Percentiles rank a stretch among this genome's conserved stretches.
phyloP scores from a whole-genome alignment of 1,140 invertebrate genomes.

The Drosophila varians region DNA sequence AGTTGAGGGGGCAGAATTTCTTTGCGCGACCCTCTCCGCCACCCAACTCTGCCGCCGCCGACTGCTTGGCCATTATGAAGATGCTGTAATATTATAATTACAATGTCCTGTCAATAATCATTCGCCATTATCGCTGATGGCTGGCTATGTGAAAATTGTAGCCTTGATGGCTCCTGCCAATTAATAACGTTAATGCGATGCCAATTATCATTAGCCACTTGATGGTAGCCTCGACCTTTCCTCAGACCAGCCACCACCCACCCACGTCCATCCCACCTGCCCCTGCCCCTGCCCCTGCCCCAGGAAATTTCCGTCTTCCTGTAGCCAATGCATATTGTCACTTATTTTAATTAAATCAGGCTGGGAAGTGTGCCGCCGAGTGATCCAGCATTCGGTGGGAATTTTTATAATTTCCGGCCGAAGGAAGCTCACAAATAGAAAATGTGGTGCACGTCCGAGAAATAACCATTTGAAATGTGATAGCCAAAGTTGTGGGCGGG shows the following conservation, averaged over 20 bases:
- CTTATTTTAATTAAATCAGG: conserved; percentile 76
- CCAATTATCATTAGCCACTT: conserved; percentile 76
- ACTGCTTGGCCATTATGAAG: conserved; percentile 11
- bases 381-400: conserved; percentile 21
- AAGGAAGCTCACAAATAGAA: conserved; percentile 67
- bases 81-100: conserved; percentile 55
- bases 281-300: neutral
- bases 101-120: conserved; percentile 49
- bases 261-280: no score
- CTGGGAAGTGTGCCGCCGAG: conserved; percentile 21
- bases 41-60: neutral
- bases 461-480: conserved; percentile 65
- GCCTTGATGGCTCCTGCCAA: conserved; percentile 42
- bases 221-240: conserved; percentile 16
- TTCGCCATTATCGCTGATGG: conserved; percentile 50
- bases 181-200: conserved; percentile 78
- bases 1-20: neutral
- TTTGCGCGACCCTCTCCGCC: conserved; percentile 1
- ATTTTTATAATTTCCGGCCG: conserved; percentile 70
- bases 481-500: conserved; percentile 38
- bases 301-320: neutral
- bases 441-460: conserved; percentile 34
- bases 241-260: neutral
- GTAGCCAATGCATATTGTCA: conserved; percentile 49
- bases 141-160: conserved; percentile 42